Evolutionary conservation across 2,113 vertebrate genomes (phyloP).

Genomic region (Ranitomeya variabilis): DNA sequence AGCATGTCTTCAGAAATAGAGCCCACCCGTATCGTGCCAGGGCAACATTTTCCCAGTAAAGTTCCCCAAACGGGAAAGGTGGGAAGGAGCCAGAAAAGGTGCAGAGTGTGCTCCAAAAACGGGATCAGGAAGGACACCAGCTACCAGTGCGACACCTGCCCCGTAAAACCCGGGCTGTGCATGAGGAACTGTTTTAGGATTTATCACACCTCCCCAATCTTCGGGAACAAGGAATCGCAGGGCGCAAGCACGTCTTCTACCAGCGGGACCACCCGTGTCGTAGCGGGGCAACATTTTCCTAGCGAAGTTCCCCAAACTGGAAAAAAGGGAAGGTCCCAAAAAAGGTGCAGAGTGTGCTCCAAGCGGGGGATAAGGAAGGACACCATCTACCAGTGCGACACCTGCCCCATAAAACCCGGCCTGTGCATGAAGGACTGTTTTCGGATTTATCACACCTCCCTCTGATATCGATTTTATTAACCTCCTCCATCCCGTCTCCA

Average conservation of each 20-base stretch:
- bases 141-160: slow-evolving; percentile 8
- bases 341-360: not conserved
- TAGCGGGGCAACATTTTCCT: not conserved
- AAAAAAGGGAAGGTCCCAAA: not conserved
- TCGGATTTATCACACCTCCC: not conserved
- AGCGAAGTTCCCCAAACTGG: not conserved
- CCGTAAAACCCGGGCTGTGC: not conserved
- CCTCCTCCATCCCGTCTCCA: too few species aligned
- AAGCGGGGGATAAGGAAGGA: not conserved
- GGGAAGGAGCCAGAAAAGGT: not conserved
- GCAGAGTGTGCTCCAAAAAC: not conserved
- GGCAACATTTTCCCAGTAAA: not conserved
- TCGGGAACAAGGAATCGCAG: not conserved
- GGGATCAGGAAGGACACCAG: not conserved
- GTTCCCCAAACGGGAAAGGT: not conserved
- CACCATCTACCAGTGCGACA: not conserved
- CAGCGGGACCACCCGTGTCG: not conserved
- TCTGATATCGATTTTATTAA: too few species aligned
- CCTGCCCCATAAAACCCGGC: not conserved
- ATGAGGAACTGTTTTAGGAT: not conserved
- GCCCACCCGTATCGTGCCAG: not conserved
- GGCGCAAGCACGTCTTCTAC: not conserved
- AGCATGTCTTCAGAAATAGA: not conserved
- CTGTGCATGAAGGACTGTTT: not conserved
- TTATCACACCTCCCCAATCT: not conserved